phyloP scores from a whole-genome alignment of 2,797 vertebrate genomes.

The Gymnothorax javanicus region DNA sequence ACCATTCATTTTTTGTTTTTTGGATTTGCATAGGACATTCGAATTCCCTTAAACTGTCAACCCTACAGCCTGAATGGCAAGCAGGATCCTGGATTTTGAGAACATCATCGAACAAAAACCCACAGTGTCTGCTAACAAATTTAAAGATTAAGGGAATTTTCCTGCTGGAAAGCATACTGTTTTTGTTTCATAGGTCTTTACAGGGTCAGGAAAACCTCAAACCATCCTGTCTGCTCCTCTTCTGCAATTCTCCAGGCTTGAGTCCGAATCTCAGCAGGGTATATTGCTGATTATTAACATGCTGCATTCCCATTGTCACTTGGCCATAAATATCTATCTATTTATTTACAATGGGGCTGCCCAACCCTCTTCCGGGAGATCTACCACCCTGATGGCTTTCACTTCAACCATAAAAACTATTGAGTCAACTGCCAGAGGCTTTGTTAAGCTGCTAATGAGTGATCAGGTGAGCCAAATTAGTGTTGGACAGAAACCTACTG shows the following conservation, averaged over 20 bases:
- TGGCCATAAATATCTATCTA: not conserved
- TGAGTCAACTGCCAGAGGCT: no score
- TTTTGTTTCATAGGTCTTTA: conserved; percentile 55
- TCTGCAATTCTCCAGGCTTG: conserved; percentile 51
- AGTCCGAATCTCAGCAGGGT: not conserved
- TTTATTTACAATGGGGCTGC: not conserved
- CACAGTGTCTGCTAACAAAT: conserved; percentile 51
- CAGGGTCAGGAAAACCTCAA: conserved; percentile 55
- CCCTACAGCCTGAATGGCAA: not conserved
- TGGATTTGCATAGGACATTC: not conserved
- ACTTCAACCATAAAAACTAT: no score
- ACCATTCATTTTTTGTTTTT: not conserved
- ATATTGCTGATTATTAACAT: not conserved
- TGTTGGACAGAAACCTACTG: no score
- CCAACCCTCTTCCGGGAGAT: no score
- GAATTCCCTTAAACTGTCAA: not conserved
- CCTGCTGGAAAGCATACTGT: conserved; percentile 54
- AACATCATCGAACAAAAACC: conserved; percentile 24
- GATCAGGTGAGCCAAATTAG: no score
- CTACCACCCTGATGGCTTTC: no score
- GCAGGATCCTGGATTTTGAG: conserved; percentile 8
- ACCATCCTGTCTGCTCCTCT: conserved; percentile 44
- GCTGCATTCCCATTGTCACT: not conserved
- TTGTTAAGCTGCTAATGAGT: no score
- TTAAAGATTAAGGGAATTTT: conserved; percentile 51